A percentile compares a stretch with the other conserved stretches of the same genome.
Evolutionary conservation across 2,888 invertebrate genomes (phyloP).

Genomic region (Eledona agricola): DNA sequence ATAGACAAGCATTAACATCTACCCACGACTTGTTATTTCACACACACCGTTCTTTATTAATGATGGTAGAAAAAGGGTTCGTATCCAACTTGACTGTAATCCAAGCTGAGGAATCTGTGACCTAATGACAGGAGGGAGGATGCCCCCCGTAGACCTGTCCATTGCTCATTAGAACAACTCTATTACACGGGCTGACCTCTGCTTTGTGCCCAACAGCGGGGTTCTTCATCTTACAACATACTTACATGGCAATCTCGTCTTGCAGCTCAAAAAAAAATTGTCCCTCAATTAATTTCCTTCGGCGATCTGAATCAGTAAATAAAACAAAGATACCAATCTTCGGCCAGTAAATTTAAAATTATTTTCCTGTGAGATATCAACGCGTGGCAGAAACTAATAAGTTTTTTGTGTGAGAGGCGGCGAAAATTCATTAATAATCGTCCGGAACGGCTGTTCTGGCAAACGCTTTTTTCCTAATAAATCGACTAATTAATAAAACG

Average conservation of each 20-base stretch:
- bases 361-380: constrained; percentile 44
- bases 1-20: constrained; percentile 36
- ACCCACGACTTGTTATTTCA: constrained; percentile 22
- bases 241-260: constrained; percentile 12
- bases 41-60: constrained; percentile 13
- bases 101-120: constrained; percentile 23
- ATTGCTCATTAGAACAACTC: constrained; percentile 58
- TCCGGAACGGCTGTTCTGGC: constrained; percentile 37
- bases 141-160: constrained; percentile 47
- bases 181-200: constrained; percentile 54
- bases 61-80: constrained; percentile 8
- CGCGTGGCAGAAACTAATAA: constrained; percentile 43
- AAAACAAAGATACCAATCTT: constrained; percentile 45
- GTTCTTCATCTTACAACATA: constrained; percentile 34
- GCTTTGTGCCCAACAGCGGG: constrained; percentile 53
- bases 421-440: constrained; percentile 42
- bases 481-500: constrained; percentile 47
- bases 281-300: constrained; percentile 19
- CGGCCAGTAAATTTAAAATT: constrained; percentile 41
- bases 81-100: constrained; percentile 17
- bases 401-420: constrained; percentile 37
- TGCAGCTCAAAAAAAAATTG: background rate
- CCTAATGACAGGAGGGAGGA: constrained; percentile 49
- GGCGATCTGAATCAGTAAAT: constrained; percentile 26
- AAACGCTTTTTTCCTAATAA: constrained; percentile 45